Percentiles rank a stretch among this genome's conserved stretches.
Conservation (phyloP, 2,888 invertebrate genomes). For the Chymomyza caudatula region DNA sequence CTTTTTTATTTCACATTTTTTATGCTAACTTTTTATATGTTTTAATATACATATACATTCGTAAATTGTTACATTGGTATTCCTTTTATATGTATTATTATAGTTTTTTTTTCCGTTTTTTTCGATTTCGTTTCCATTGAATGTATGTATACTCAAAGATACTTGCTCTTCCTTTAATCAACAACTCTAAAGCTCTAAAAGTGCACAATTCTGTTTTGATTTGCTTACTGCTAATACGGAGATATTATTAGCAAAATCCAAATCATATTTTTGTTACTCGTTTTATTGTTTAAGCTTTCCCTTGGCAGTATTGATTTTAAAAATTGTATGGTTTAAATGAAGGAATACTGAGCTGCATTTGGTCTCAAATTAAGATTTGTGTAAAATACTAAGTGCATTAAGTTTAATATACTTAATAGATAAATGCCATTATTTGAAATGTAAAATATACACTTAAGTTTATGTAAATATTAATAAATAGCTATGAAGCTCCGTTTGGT, state of each 20-base stretch:
- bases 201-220: conserved; percentile 3
- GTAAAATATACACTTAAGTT: not conserved
- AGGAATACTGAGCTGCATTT: not conserved
- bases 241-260: not conserved
- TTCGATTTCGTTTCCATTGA: conserved; percentile 10
- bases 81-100: conserved; percentile 6
- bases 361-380: conserved; percentile 2
- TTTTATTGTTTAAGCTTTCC: conserved; percentile 1
- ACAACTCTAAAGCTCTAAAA: conserved; percentile 16
- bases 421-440: not conserved
- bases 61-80: conserved; percentile 18
- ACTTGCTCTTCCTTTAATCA: conserved; percentile 18
- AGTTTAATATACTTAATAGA: not conserved
- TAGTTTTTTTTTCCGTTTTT: conserved; percentile 33
- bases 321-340: not conserved
- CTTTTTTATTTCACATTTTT: conserved; percentile 76
- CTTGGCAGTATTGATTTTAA: conserved; percentile 3
- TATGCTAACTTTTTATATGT: conserved; percentile 44
- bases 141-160: conserved; percentile 6
- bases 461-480: not conserved
- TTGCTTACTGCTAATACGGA: not conserved
- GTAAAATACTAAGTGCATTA: not conserved
- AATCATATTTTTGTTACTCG: not conserved
- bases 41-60: conserved; percentile 24
- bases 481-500: not conserved